Base-by-base conservation (phyloP, 2,113 vertebrate genomes). In the Spheniscus mendiculus region DNA sequence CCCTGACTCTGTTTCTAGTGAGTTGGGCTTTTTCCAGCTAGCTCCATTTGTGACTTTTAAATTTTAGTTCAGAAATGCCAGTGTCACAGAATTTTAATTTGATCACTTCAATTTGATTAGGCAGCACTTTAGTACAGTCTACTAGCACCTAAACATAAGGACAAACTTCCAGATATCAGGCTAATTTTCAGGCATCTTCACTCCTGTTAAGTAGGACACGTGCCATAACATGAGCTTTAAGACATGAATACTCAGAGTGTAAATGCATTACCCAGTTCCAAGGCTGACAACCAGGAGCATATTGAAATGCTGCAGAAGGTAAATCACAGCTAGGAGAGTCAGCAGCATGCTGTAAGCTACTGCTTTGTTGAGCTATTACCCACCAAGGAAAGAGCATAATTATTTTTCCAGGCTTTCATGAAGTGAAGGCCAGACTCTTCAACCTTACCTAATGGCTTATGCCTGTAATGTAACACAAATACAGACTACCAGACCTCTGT, bases 341-440 rank as follows among this genome's bases (percentile, higher is more conserved):
- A 59, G 73, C 65, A 87, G 79, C 59, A 78, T 0, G 0, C 65
- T 50, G 77, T 40, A 70, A 87, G 58, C 72, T 82, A 26, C 59
- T 74, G 77, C 66, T 82, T 61, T 62, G 27, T 34, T 85, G 69
- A 91, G 94, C 78, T 90, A 74, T 89, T 78, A 87, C 42, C 67
- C 94, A 87, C 87, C 61, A 66, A 91, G 73, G 58, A 70, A 73
- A 49, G 42, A 61, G 25, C 30, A 32, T 11, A 50, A 94, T 93
- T 82, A 59, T 85, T 93, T 61, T 91, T 82, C 38, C 47, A 90
- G 1, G 12, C 56, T 91, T 89, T 84, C 47, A 22, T 10, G 45
- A 65, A 80, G 74, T 0, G 0, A 84, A 71, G 56, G 59, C 42
- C 14, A 25, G 52, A 50, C 47, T 59, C 78, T 84, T 84, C 90